Base-by-base conservation (phyloP, 2,888 invertebrate genomes). In the Mesochorus sp. region DNA sequence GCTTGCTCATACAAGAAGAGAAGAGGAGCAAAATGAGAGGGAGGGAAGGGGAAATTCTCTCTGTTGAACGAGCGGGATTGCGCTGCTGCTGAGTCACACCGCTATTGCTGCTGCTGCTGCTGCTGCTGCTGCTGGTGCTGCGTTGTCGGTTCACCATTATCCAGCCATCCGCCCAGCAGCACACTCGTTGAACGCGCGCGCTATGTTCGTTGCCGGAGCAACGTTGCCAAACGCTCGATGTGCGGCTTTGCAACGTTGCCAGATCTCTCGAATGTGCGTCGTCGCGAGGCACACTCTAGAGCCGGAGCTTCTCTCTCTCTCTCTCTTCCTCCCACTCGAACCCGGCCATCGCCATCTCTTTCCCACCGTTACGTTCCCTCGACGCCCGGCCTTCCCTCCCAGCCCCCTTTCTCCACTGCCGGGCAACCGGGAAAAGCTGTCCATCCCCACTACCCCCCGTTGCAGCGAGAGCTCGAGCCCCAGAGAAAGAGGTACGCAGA, bases 121-220 rank as follows among this genome's bases (percentile, higher is more conserved):
- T 84, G 80, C 84, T 88, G 86, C 85, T 84, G 87, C 86, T 83
- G 81, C 83, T 88, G 87, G 85, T 85, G 88, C 88, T 84, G 80
- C 84, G 88, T 88, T 89, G 89, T 87, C 88, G 85, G 71, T 44
- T 81, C 79, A 57, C 72, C 42, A 67, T 42, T 51, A 78, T 81
- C 51, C 39, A 39, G 34, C 31, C 39, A 37, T 47, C 53, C 62
- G 67, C 44, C 57, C 8, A 61, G 74, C 31, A 28, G n/a, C 51
- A 44, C 51, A 31, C 8, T 6, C 21, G 44, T 14, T 49, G 66
- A 39, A 49, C 42, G 61, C 17, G 53, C 28, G 28, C 37, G 61
- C 59, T 68, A 59, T 64, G 61, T 47, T 61, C 57, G 47, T 12
- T 28, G 12, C 34, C 39, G 71, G 34, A 31, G 79, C 83, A 24